Conservation (phyloP, 1,140 invertebrate species). For the Xylocopa sonorina region DNA sequence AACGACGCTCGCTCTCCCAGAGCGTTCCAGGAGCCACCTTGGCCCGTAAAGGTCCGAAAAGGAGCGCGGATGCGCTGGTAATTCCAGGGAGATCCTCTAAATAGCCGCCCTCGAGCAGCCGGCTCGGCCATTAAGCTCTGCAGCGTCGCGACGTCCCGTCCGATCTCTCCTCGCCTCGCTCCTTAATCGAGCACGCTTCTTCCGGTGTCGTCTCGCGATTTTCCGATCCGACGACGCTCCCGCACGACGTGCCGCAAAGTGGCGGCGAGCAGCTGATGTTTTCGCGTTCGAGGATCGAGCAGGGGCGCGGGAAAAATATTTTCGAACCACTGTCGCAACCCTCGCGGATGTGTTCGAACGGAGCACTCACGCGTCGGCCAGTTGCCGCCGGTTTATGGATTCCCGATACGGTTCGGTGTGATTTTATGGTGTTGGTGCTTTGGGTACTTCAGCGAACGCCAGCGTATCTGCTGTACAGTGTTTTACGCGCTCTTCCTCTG, state of each 20-base stretch:
- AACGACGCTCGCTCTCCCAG: conserved; percentile 32
- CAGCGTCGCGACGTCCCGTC: not conserved
- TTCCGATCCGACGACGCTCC: not conserved
- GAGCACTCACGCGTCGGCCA: conserved; percentile 2
- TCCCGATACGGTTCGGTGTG: conserved; percentile 13
- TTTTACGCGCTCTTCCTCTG: not conserved
- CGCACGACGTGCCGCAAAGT: too few relatives aligned
- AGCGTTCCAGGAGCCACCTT: not conserved
- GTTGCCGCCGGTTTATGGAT: conserved; percentile 3
- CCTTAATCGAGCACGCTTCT: conserved; percentile 13
- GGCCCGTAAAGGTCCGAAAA: not conserved
- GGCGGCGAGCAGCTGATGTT: too few relatives aligned
- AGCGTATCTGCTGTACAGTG: not conserved
- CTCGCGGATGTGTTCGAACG: not conserved
- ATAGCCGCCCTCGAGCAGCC: conserved; percentile 3
- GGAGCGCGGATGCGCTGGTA: too few relatives aligned
- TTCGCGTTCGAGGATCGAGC: not conserved
- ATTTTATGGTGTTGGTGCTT: conserved; percentile 25
- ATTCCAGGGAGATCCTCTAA: conserved; percentile 18
- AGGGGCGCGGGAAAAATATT: not conserved
- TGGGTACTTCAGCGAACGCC: not conserved
- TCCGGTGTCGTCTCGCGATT: not conserved
- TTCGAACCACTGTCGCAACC: not conserved
- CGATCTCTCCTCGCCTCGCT: not conserved
- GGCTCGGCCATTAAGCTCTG: not conserved